Evolutionary conservation across 2,797 vertebrate genomes (phyloP).

Genomic region (Cephalopachus bancanus): DNA sequence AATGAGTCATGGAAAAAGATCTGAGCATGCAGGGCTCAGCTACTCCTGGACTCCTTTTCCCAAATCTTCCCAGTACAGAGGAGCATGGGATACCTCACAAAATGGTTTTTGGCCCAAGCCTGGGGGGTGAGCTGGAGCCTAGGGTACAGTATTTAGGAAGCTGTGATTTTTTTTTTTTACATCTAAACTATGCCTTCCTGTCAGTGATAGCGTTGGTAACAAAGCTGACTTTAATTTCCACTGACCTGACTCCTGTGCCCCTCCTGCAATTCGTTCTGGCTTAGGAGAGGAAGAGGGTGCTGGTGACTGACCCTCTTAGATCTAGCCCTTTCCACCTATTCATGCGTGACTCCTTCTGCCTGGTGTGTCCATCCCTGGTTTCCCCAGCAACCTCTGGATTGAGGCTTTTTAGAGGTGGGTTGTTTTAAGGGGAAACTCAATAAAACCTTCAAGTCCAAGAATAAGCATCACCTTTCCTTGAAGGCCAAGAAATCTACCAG

Average conservation of each 20-base stretch:
- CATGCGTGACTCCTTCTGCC: not conserved
- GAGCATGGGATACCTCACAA: too few relatives aligned
- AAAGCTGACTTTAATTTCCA: not conserved
- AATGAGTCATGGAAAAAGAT: not conserved
- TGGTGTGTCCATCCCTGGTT: not conserved
- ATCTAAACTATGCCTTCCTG: not conserved
- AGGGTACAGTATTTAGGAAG: not conserved
- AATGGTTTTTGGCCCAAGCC: too few relatives aligned
- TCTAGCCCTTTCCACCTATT: not conserved
- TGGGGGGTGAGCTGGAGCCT: too few relatives aligned
- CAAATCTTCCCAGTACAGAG: too few relatives aligned
- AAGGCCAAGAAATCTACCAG: not conserved
- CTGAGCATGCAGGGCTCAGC: not conserved
- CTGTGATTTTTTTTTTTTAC: not conserved
- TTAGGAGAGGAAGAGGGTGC: not conserved
- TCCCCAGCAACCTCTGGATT: not conserved
- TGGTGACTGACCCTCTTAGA: not conserved
- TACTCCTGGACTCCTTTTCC: too few relatives aligned
- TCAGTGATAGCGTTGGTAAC: not conserved
- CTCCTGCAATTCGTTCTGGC: not conserved
- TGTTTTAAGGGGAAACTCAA: not conserved
- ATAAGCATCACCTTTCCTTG: not conserved
- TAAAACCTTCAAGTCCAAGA: not conserved
- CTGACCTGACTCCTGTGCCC: not conserved
- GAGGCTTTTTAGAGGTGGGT: not conserved